Percentiles rank a stretch among this genome's conserved stretches.
Evolutionary conservation across 1,140 invertebrate genomes (phyloP).

Genomic region (Ylistrum balloti): DNA sequence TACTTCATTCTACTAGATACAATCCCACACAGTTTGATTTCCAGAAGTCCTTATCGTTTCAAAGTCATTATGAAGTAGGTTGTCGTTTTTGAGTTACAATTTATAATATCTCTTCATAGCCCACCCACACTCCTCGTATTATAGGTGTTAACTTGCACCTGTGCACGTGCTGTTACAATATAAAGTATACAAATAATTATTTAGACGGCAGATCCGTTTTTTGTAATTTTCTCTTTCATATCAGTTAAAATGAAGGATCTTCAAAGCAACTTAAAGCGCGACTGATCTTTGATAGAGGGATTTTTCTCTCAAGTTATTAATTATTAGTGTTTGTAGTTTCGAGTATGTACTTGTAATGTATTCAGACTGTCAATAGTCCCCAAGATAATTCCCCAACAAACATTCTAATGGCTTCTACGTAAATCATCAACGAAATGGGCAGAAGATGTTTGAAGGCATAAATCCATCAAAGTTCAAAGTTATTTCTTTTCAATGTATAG

Average conservation of each 20-base stretch:
- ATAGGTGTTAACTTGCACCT: conserved; percentile 38
- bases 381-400: neutral
- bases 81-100: conserved; percentile 39
- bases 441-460: conserved; percentile 13
- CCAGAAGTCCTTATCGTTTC: conserved; percentile 23
- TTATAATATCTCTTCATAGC: neutral
- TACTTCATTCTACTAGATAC: neutral
- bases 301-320: conserved; percentile 17
- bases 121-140: neutral
- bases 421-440: conserved; percentile 5
- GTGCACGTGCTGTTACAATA: conserved; percentile 32
- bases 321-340: conserved; percentile 27
- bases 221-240: conserved; percentile 40
- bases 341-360: conserved; percentile 2
- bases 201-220: conserved; percentile 16
- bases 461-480: conserved; percentile 35
- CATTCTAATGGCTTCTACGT: neutral
- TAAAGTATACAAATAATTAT: conserved; percentile 32
- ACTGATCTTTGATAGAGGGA: conserved; percentile 2
- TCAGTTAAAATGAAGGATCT: conserved; percentile 26
- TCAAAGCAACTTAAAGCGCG: conserved; percentile 6
- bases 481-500: conserved; percentile 10
- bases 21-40: neutral
- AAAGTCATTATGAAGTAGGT: conserved; percentile 34
- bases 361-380: neutral